A percentile compares a stretch with the other conserved stretches of the same genome.
These are phyloP conservation scores for Tenebrio molitor DNA, from an alignment of 1,140 invertebrate species.

Conservation along the genomic window DNA sequence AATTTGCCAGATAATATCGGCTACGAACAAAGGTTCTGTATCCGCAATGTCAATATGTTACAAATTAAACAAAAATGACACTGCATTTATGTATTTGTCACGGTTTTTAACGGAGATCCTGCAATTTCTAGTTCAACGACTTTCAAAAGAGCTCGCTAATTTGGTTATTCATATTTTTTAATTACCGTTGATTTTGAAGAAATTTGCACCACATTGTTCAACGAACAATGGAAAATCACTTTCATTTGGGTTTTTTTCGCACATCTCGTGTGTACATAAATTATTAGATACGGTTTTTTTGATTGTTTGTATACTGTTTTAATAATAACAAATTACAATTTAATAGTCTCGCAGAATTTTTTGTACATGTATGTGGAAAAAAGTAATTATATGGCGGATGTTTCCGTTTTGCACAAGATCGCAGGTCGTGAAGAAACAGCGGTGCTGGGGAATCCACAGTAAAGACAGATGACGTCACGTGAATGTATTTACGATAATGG, in stretches of 20 bases:
- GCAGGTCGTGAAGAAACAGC: no score
- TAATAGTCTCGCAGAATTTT: background rate
- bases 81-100: slow-evolving; percentile 2
- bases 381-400: background rate
- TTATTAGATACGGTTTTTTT: background rate
- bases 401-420: slow-evolving; percentile 58
- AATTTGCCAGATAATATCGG: slow-evolving; percentile 20
- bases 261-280: slow-evolving; percentile 1
- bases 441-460: no score
- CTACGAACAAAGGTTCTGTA: slow-evolving; percentile 5
- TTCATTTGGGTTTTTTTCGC: background rate
- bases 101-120: slow-evolving; percentile 24
- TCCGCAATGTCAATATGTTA: slow-evolving; percentile 2
- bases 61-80: slow-evolving; percentile 22
- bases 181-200: background rate
- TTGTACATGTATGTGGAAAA: background rate
- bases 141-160: slow-evolving; percentile 13
- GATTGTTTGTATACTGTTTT: slow-evolving; percentile 4
- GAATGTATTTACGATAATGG: no score
- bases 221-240: slow-evolving; percentile 18
- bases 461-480: no score
- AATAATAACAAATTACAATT: background rate
- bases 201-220: background rate
- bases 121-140: slow-evolving; percentile 32
- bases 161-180: background rate